Evolutionary conservation across 2,113 vertebrate species (phyloP).

Genomic region (Tapirus terrestris): DNA sequence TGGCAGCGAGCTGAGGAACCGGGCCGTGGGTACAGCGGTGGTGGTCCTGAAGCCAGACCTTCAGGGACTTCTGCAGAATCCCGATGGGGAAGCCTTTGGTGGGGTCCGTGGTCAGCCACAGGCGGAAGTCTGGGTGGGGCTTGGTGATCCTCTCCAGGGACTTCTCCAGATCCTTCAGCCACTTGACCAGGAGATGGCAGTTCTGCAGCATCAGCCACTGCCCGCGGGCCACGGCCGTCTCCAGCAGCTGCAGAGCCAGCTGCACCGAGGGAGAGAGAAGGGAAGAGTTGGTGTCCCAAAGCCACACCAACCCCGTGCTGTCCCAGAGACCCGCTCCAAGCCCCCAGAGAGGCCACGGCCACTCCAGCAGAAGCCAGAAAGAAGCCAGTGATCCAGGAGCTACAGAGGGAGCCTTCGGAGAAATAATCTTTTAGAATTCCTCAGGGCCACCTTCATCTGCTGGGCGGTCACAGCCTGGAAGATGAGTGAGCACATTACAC

Average conservation of each 20-base stretch:
- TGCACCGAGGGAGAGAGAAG: constrained; percentile 53
- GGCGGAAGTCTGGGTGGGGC: constrained; percentile 93
- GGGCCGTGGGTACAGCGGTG: accelerated
- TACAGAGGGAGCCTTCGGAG: background rate
- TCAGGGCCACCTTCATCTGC: accelerated
- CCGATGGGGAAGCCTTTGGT: constrained; percentile 94
- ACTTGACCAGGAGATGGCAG: constrained; percentile 95
- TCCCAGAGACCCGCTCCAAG: background rate
- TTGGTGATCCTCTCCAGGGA: constrained; percentile 91
- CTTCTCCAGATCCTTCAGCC: constrained; percentile 96
- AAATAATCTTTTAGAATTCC: background rate
- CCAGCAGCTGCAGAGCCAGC: constrained; percentile 94
- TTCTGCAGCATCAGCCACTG: constrained; percentile 99
- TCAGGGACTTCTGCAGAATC: constrained; percentile 96
- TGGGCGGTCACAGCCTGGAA: accelerated
- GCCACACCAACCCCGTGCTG: accelerated
- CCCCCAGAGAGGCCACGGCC: too few species aligned
- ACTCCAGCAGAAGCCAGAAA: background rate
- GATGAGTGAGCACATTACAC: background rate
- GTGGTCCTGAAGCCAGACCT: constrained; percentile 85
- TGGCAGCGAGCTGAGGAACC: accelerated
- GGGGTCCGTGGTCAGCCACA: constrained; percentile 98
- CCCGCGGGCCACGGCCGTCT: constrained; percentile 87
- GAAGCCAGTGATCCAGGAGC: background rate
- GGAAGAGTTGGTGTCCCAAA: accelerated